These are phyloP conservation scores for Caenorhabditis sulstoni DNA, from an alignment of 2,888 invertebrate species.

Conservation along the genomic window DNA sequence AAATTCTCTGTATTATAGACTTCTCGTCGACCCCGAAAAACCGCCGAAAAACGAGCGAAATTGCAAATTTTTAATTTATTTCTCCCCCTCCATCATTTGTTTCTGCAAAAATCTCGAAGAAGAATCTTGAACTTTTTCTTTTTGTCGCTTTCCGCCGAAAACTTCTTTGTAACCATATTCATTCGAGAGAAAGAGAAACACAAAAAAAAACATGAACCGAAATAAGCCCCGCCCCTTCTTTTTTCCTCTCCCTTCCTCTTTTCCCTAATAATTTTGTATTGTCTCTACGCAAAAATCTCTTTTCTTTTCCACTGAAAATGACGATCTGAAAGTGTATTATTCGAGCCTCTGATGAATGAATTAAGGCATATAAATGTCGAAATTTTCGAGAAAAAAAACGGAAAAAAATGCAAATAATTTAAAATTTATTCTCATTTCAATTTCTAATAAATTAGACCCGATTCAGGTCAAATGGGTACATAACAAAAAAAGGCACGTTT, in stretches of 20 bases:
- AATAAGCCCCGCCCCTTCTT: too few species aligned
- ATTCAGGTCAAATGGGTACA: conserved; percentile 33
- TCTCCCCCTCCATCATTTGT: background rate
- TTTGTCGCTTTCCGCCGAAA: background rate
- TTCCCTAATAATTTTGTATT: conserved; percentile 16
- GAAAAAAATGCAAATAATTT: conserved; percentile 23
- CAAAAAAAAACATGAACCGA: too few species aligned
- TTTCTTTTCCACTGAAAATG: background rate
- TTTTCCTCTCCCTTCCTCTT: conserved; percentile 4
- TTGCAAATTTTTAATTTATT: conserved; percentile 26
- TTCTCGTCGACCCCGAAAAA: background rate
- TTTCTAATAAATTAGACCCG: conserved; percentile 46
- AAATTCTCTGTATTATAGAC: background rate
- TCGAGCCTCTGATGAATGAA: background rate
- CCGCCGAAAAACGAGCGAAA: background rate
- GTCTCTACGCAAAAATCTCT: conserved; percentile 36
- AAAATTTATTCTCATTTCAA: conserved; percentile 24
- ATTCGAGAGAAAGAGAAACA: too few species aligned
- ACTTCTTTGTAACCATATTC: conserved; percentile 10
- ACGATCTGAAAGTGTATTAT: conserved; percentile 24
- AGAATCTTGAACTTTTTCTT: conserved; percentile 1
- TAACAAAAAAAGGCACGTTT: conserved; percentile 45
- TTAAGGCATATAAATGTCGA: background rate
- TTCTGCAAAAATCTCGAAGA: background rate
- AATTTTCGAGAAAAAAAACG: conserved; percentile 9